A percentile compares a stretch with the other conserved stretches of the same genome.
phyloP scores from a whole-genome alignment of 2,113 vertebrate species.

The Calyptommatus sinebrachiatus region DNA sequence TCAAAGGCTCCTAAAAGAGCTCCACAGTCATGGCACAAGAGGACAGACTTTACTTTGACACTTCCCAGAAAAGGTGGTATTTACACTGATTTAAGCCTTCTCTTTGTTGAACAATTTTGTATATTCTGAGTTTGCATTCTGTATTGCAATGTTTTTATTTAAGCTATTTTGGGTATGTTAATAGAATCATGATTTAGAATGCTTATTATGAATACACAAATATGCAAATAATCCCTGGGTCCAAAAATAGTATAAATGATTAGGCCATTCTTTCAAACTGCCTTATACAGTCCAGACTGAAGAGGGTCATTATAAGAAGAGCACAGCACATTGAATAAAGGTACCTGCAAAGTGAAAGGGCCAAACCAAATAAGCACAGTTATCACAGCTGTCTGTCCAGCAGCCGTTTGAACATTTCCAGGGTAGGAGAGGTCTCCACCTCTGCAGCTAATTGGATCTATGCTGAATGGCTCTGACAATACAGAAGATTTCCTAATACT shows the following conservation, averaged over 20 bases:
- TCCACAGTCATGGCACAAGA: too few relatives aligned
- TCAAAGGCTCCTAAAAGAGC: too few relatives aligned
- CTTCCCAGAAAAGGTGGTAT: not conserved
- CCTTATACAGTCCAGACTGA: not conserved
- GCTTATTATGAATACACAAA: not conserved
- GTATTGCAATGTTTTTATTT: not conserved
- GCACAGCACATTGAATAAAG: not conserved
- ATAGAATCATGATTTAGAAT: not conserved
- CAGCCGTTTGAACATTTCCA: too few relatives aligned
- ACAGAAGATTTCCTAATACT: too few relatives aligned
- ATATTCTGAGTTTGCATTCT: not conserved
- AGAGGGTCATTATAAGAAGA: not conserved
- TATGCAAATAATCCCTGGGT: not conserved
- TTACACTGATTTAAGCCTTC: not conserved
- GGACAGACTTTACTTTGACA: not conserved
- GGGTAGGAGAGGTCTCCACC: too few relatives aligned
- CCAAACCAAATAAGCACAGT: not conserved
- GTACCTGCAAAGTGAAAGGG: not conserved
- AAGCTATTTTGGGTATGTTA: not conserved
- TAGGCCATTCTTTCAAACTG: not conserved
- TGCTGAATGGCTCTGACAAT: too few relatives aligned
- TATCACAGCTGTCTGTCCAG: too few relatives aligned
- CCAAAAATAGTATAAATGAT: not conserved
- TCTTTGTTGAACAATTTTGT: not conserved
- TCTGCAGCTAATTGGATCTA: too few relatives aligned